These are phyloP conservation scores for Polypterus bichir DNA, from an alignment of 2,113 vertebrate species.

Conservation along the genomic window DNA sequence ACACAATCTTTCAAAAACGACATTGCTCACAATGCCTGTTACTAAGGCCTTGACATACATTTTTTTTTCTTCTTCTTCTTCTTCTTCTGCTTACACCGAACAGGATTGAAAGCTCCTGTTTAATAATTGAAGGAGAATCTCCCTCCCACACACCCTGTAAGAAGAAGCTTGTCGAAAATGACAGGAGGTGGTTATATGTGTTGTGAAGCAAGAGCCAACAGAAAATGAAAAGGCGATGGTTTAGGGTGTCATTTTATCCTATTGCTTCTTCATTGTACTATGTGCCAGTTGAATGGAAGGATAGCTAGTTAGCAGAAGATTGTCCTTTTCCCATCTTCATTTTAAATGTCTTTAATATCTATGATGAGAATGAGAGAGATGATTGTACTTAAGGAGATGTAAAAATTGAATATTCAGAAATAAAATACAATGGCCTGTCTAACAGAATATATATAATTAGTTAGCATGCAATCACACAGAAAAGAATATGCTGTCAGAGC, in stretches of 20 bases:
- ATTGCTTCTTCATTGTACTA: background rate
- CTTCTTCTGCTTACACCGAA: background rate
- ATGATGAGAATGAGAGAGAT: too few species aligned
- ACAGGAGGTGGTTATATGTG: background rate
- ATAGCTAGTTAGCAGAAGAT: too few species aligned
- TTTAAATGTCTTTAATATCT: too few species aligned
- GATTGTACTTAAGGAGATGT: too few species aligned
- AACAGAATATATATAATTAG: too few species aligned
- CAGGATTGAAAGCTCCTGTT: background rate
- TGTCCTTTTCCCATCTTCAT: too few species aligned
- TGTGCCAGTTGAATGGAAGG: too few species aligned
- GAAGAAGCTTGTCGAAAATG: background rate
- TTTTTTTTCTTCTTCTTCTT: background rate
- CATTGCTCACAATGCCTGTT: background rate
- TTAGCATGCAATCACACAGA: too few species aligned
- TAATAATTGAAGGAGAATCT: constrained; percentile 5
- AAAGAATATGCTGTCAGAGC: background rate
- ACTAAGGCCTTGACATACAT: background rate
- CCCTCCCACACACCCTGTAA: background rate
- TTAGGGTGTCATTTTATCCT: background rate
- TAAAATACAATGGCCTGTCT: too few species aligned
- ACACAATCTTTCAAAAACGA: background rate
- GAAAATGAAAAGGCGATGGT: background rate
- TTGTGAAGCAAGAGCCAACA: background rate
- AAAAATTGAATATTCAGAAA: too few species aligned